phyloP scores from a whole-genome alignment of 2,888 invertebrate genomes.

The Watsonalla cultraria region DNA sequence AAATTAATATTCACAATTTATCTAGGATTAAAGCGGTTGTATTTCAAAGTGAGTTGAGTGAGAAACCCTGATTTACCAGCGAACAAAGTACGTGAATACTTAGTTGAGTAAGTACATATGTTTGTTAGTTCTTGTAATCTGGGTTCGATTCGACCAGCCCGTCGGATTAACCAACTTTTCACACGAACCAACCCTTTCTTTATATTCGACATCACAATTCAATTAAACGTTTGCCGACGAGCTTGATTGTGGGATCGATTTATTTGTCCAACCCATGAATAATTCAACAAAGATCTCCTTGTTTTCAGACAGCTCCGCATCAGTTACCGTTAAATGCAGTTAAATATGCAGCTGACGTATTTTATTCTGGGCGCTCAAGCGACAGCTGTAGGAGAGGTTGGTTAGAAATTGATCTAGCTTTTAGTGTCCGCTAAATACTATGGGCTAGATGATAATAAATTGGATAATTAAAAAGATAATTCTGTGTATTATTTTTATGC shows the following conservation, averaged over 20 bases:
- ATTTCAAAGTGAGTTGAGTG: not conserved
- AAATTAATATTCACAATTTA: not conserved
- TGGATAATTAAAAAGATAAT: too few relatives aligned
- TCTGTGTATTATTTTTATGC: too few relatives aligned
- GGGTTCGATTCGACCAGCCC: conserved; percentile 1
- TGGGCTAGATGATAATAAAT: too few relatives aligned
- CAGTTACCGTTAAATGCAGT: conserved; percentile 17
- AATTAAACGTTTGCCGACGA: conserved; percentile 46
- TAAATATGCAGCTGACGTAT: conserved; percentile 13
- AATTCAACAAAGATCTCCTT: conserved; percentile 44
- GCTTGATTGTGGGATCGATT: conserved; percentile 49
- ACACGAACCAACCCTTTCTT: conserved; percentile 41
- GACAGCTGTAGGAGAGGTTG: not conserved
- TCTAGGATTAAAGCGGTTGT: not conserved
- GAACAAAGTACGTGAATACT: not conserved
- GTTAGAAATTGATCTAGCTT: not conserved
- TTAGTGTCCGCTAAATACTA: not conserved
- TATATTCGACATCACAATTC: conserved; percentile 50
- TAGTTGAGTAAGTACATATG: not conserved
- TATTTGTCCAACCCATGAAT: conserved; percentile 49
- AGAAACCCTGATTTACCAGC: not conserved
- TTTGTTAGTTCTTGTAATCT: conserved; percentile 4
- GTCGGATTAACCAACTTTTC: conserved; percentile 31
- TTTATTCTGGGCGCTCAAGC: not conserved
- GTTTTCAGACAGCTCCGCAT: conserved; percentile 23